A percentile compares a stretch with the other conserved stretches of the same genome.
Conservation (phyloP, 2,888 invertebrate species). For the Bombylius discolor region DNA sequence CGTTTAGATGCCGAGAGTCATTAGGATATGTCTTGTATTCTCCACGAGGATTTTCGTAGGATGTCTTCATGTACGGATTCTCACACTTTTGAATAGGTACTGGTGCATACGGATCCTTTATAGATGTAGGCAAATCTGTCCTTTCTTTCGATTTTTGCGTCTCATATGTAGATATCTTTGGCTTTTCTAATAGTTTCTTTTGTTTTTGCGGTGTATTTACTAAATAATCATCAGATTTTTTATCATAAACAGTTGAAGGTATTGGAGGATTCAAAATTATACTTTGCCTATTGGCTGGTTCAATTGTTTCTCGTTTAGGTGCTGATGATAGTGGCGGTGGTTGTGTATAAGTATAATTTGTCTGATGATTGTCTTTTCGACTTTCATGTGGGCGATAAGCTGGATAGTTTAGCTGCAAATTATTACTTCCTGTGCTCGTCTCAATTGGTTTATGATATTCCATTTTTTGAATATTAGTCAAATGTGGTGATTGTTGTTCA, state of each 20-base stretch:
- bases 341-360: background rate
- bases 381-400: background rate
- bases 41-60: background rate
- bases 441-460: background rate
- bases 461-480: background rate
- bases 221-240: conserved; percentile 6
- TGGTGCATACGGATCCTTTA: background rate
- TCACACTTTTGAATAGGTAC: background rate
- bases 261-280: conserved; percentile 4
- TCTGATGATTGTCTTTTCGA: background rate
- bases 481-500: background rate
- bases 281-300: background rate
- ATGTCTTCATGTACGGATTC: background rate
- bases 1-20: background rate
- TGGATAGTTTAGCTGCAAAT: background rate
- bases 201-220: conserved; percentile 3
- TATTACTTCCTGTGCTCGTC: background rate
- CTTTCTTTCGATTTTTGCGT: background rate
- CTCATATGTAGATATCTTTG: background rate
- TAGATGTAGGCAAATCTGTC: background rate
- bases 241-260: conserved; percentile 2
- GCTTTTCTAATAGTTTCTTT: background rate
- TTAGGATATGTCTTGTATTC: background rate
- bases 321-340: background rate
- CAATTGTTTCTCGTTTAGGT: background rate